Evolutionary conservation across 1,140 invertebrate species (phyloP), one percentile per base, ranked within the genome.

Genomic region (Drosophila nannoptera): DNA sequence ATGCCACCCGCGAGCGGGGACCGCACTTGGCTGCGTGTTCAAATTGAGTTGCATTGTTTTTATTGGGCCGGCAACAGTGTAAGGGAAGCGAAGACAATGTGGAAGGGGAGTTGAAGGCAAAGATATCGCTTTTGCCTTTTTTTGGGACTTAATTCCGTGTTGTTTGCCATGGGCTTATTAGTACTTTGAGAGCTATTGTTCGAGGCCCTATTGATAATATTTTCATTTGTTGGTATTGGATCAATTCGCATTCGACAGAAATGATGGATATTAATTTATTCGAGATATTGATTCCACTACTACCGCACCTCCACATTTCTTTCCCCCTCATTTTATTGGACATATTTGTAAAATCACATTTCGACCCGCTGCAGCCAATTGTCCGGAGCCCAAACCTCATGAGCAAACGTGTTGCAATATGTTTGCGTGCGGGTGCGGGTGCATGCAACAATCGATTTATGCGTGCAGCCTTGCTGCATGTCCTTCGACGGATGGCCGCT

Each of bases 21-120:
- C 55, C 5, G n/a, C 58, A 52, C 5, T 75, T 64, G 72, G 42
- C 38, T 38, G 75, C 78, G 40, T 77, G 75, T 65, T 71, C 72
- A 75, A 83, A 83, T 82, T 83, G 74, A 86, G 61, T 66, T 84
- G 81, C 77, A 86, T 84, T 84, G 80, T 84, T 60, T 65, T 53
- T 55, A 32, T 32, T 9, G 53, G 7, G 6, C 7, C n/a, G 46
- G 11, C 9, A 22, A 22, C 22, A 22, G 45, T 8, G 8, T 2
- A 29, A 5, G 11, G 1, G 46, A 6, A 29, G 8, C 9, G 45
- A n/a, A n/a, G 49, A 9, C 7, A 36, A 32, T 8, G 32, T 7
- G 22, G 16, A 2, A 6, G 11, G 22, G 3, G 9, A 29, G 16
- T 22, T 22, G 22, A 22, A 22, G 22, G 22, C 22, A 22, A 22